Evolutionary conservation across 1,140 invertebrate species (phyloP).

Genomic region (Diorhabda sublineata): DNA sequence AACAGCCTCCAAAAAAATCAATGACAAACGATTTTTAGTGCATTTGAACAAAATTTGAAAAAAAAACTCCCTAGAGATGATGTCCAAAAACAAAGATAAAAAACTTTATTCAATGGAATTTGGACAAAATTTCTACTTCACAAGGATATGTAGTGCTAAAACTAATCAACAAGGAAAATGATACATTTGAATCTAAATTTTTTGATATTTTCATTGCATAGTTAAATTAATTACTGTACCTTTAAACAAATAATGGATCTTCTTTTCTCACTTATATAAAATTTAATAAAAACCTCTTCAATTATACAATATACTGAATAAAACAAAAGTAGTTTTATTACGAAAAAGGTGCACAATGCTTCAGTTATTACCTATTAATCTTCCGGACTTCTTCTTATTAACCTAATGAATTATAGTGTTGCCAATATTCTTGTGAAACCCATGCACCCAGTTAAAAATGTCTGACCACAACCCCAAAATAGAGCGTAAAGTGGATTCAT

Average conservation of each 20-base stretch:
- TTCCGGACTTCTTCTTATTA: slow-evolving; percentile 13
- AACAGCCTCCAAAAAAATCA: too few relatives aligned
- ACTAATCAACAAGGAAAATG: too few relatives aligned
- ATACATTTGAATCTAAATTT: too few relatives aligned
- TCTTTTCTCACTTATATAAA: slow-evolving; percentile 1
- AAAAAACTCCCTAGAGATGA: too few relatives aligned
- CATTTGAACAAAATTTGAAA: too few relatives aligned
- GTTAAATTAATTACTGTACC: too few relatives aligned
- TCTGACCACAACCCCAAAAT: slow-evolving; percentile 91
- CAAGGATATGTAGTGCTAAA: too few relatives aligned
- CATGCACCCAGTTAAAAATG: slow-evolving; percentile 78
- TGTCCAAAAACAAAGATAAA: too few relatives aligned
- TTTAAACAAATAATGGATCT: not conserved
- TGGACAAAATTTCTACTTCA: too few relatives aligned
- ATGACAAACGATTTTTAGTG: too few relatives aligned
- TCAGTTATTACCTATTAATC: slow-evolving; percentile 4
- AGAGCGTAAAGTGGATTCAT: slow-evolving; percentile 88
- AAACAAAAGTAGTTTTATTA: slow-evolving; percentile 4
- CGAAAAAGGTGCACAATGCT: slow-evolving; percentile 14
- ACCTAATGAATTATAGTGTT: slow-evolving; percentile 64
- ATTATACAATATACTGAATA: slow-evolving; percentile 13
- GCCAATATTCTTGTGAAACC: slow-evolving; percentile 90
- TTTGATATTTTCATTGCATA: too few relatives aligned
- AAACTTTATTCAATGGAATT: too few relatives aligned
- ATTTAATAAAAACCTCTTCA: slow-evolving; percentile 21